Evolutionary conservation across 92 coral and sea anemone species (phyloP).

Genomic region (Umimayanthus kanabou): DNA sequence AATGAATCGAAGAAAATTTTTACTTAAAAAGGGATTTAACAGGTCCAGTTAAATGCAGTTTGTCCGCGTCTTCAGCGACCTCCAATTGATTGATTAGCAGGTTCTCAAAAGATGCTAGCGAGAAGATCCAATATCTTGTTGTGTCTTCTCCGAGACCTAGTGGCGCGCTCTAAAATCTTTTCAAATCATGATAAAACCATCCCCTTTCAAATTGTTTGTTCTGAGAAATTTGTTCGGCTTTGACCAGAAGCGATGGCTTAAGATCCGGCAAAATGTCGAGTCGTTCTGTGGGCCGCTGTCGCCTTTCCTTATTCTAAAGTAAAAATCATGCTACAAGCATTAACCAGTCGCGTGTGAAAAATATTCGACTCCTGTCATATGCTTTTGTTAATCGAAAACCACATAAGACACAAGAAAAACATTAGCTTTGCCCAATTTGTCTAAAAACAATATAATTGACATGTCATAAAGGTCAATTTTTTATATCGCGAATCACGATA

Average conservation of each 20-base stretch:
- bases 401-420: not conserved
- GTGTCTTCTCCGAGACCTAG: not conserved
- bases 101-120: not conserved
- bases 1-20: not conserved
- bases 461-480: not conserved
- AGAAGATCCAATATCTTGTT: not conserved
- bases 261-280: not conserved
- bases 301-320: not conserved
- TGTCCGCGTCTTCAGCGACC: not conserved
- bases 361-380: not conserved
- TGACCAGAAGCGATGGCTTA: not conserved
- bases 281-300: not conserved
- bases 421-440: slow-evolving; percentile 12
- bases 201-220: not conserved
- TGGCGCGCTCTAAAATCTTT: not conserved
- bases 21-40: not conserved
- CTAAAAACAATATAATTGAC: slow-evolving; percentile 20
- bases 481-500: not conserved
- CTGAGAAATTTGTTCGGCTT: not conserved
- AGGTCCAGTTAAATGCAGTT: not conserved
- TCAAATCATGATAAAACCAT: not conserved
- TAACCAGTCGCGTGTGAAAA: not conserved
- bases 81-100: not conserved
- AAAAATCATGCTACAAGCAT: not conserved
- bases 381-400: not conserved